Evolutionary conservation across 2,797 vertebrate genomes (phyloP).

Genomic region (Crenuchus spilurus): DNA sequence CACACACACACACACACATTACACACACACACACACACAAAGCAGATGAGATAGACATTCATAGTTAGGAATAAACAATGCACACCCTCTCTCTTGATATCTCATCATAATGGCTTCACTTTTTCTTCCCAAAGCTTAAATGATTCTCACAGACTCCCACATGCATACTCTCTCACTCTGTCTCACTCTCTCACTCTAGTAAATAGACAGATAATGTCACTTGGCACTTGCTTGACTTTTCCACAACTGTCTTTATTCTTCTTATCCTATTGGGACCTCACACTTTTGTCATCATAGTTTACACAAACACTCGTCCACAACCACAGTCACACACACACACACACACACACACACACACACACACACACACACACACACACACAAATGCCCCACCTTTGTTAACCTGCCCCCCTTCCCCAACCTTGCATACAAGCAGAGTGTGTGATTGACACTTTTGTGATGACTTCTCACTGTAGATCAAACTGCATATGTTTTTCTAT

Average conservation of each 20-base stretch:
- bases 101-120: constrained; percentile 27
- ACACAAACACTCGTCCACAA: constrained; percentile 17
- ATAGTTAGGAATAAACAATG: neutral
- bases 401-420: no score
- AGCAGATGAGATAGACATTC: neutral
- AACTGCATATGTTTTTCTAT: constrained; percentile 32
- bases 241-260: constrained; percentile 8
- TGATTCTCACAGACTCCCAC: constrained; percentile 12
- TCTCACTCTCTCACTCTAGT: neutral
- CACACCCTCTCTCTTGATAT: constrained; percentile 14
- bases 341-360: constrained; percentile 1
- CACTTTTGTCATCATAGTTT: constrained; percentile 7
- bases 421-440: neutral
- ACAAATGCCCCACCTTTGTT: neutral
- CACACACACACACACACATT: constrained; percentile 14
- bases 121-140: neutral
- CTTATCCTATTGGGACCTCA: neutral
- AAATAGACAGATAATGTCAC: neutral
- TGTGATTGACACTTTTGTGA: constrained; percentile 47
- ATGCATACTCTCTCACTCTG: neutral
- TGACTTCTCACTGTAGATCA: constrained; percentile 3
- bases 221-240: neutral
- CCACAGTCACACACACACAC: neutral
- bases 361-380: neutral
- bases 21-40: constrained; percentile 1